Percentiles rank a stretch among this genome's conserved stretches.
These are phyloP conservation scores for Epizoanthus fatuus DNA, from an alignment of 92 coral and sea anemone genomes.

Conservation along the genomic window DNA sequence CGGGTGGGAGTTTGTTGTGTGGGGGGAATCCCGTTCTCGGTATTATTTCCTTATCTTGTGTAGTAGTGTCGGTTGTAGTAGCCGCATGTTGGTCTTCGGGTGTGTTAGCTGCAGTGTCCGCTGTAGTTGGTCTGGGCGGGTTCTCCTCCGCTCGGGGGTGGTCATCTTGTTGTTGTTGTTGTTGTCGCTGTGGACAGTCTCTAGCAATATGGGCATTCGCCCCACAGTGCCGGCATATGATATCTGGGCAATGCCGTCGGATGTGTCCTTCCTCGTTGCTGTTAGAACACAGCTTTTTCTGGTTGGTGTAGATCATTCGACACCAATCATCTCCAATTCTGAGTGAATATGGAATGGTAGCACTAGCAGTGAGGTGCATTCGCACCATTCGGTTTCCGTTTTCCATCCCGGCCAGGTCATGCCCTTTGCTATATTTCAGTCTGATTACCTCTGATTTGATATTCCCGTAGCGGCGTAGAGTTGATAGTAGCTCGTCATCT, in stretches of 20 bases:
- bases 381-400: constrained; percentile 50
- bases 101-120: no score
- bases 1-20: no score
- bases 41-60: no score
- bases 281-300: constrained; percentile 1
- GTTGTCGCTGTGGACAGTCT: no score
- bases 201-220: no score
- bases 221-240: no score
- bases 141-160: no score
- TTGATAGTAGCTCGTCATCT: not conserved
- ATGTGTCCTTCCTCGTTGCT: not conserved
- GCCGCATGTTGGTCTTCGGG: no score
- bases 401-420: constrained; percentile 44
- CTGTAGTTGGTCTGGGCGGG: no score
- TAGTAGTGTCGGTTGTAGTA: no score
- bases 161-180: no score
- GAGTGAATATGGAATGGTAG: constrained; percentile 3
- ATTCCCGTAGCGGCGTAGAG: not conserved
- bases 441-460: constrained; percentile 36
- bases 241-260: not conserved
- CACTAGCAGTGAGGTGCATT: not conserved
- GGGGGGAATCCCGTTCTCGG: no score
- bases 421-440: constrained; percentile 42
- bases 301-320: not conserved
- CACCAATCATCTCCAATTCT: constrained; percentile 21